Conservation (phyloP, 2,888 invertebrate genomes). For the Epinotia ramella region DNA sequence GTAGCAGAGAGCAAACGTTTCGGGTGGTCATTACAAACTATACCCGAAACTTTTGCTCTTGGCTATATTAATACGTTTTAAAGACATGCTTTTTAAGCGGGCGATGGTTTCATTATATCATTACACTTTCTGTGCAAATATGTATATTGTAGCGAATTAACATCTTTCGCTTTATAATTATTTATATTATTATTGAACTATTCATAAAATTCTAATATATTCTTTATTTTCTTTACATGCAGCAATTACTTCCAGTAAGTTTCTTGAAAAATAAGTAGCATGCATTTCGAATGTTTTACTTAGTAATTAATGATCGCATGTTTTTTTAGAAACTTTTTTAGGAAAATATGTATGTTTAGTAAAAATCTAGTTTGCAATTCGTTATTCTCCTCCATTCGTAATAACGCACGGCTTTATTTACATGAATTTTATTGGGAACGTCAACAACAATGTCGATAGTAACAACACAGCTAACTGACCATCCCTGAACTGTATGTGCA, state of each 20-base stretch:
- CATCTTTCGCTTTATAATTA: slow-evolving; percentile 39
- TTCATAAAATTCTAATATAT: slow-evolving; percentile 52
- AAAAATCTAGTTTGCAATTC: no score
- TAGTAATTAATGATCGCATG: not conserved
- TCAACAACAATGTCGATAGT: no score
- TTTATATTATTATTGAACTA: slow-evolving; percentile 26
- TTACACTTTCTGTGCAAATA: not conserved
- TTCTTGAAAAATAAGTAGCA: slow-evolving; percentile 47
- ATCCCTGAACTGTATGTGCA: no score
- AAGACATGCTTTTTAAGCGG: not conserved
- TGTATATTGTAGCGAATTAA: not conserved
- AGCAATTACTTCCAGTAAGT: slow-evolving; percentile 84
- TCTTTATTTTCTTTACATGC: slow-evolving; percentile 75
- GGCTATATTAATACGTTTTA: no score
- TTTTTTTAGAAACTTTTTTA: not conserved
- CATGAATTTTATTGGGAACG: not conserved
- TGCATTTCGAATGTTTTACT: slow-evolving; percentile 15
- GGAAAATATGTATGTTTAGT: no score
- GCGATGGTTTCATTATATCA: not conserved
- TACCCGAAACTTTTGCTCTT: no score
- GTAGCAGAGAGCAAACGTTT: no score
- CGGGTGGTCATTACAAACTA: no score
- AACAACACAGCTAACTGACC: no score
- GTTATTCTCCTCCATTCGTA: no score
- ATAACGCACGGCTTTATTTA: not conserved